phyloP scores from a whole-genome alignment of 2,113 vertebrate species.

The Psettodes erumei region DNA sequence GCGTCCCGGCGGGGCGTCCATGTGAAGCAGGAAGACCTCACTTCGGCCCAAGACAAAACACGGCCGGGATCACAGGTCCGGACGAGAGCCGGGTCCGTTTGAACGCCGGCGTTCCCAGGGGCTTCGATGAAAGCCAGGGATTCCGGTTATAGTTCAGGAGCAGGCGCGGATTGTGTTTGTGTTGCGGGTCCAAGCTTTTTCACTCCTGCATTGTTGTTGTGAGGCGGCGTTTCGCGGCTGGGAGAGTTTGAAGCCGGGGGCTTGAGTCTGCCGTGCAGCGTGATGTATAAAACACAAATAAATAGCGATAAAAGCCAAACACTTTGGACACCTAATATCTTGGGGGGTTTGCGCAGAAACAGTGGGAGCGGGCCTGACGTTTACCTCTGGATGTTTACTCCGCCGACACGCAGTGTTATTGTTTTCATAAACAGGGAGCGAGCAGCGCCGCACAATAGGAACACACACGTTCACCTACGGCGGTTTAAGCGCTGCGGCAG shows the following conservation, averaged over 20 bases:
- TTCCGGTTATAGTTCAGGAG: slow-evolving; percentile 76
- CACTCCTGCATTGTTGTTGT: slow-evolving; percentile 46
- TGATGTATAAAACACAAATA: slow-evolving; percentile 57
- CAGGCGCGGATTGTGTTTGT: slow-evolving; percentile 69
- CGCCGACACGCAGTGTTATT: slow-evolving; percentile 55
- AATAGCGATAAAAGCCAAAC: slow-evolving; percentile 57
- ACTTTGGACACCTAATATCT: slow-evolving; percentile 55
- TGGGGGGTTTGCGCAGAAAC: slow-evolving; percentile 47
- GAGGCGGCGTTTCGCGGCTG: slow-evolving; percentile 10
- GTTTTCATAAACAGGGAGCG: slow-evolving; percentile 65
- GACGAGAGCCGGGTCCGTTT: slow-evolving; percentile 54
- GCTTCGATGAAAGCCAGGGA: slow-evolving; percentile 62
- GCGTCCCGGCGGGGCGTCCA: slow-evolving; percentile 55
- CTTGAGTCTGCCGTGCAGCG: slow-evolving; percentile 25
- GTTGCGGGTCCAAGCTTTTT: slow-evolving; percentile 46
- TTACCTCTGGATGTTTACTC: slow-evolving; percentile 68
- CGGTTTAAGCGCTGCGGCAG: slow-evolving; percentile 21
- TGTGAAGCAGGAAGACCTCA: slow-evolving; percentile 78
- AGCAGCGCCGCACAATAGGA: slow-evolving; percentile 57
- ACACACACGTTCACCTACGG: slow-evolving; percentile 53
- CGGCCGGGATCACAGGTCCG: slow-evolving; percentile 69
- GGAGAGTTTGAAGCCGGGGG: slow-evolving; percentile 4
- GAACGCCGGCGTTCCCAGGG: slow-evolving; percentile 77
- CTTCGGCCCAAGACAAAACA: slow-evolving; percentile 65
- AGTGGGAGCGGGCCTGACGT: slow-evolving; percentile 56